Base-by-base conservation (phyloP, 2,797 vertebrate species). In the Sebastes cheni region DNA sequence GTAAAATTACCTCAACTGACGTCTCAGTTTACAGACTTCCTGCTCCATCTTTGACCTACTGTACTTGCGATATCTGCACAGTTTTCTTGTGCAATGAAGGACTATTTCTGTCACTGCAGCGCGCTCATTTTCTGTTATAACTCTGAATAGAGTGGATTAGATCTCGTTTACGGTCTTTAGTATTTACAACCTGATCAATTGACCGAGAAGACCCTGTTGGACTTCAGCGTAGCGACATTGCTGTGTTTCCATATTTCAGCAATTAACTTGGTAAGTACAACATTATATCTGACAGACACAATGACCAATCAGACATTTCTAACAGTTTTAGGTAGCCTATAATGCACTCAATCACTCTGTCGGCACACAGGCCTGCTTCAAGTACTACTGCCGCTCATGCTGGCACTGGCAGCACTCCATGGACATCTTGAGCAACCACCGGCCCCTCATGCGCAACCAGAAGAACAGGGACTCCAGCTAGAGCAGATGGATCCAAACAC, bases 371-470 rank as follows among this genome's bases (percentile, higher is more conserved):
- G 96, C 98, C 91, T 99, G 99, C 95, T 99, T 99, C 94, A 99
- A 99, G 93, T 99, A 99, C 94, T 99, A 98, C 96, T 99, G 99
- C 88, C 97, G 98, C 90, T 97, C 97, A 29, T 99, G 98, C 95
- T 99, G 99, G 99, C 98, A 99, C 92, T 99, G 98, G 97, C 97
- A 98, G 89, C 98, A 99, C 94, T 98, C 98, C 80, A 96, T 98
- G 95, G 99, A 99, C 93, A 96, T 97, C 86, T 91, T 99, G 86
- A 98, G 97, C 86, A 98, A 99, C 95, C 99, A 99, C 93, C 97
- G 97, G 91, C 99, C 99, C 64, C 96, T 99, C 84, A 99, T 99
- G 98, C 97, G 98, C 81, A 99, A 99, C 96, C 98, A 99, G 96
- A 99, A 99, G 96, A 99, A 96, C 95, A 93, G 97, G 20, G 98